Percentiles rank a stretch among this genome's conserved stretches.
Conservation (phyloP, 2,797 vertebrate genomes). For the Spizella passerina region DNA sequence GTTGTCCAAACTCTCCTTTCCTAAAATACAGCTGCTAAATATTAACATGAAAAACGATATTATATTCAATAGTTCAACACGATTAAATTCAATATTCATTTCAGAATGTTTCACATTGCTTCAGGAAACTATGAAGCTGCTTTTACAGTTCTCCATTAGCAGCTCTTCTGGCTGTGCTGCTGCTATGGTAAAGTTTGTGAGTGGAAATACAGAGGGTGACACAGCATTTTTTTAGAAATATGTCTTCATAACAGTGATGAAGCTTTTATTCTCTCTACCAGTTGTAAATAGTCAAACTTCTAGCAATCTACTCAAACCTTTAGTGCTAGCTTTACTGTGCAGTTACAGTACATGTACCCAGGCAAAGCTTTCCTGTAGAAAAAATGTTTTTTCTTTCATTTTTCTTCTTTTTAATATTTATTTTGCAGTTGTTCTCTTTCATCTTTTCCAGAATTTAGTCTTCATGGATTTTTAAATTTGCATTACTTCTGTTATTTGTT, state of each 20-base stretch:
- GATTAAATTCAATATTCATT: not conserved
- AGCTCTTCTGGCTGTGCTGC: not conserved
- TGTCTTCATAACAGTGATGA: not conserved
- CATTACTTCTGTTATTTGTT: not conserved
- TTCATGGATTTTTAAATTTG: not conserved
- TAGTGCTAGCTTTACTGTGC: not conserved
- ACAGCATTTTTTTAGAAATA: not conserved
- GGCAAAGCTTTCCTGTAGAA: not conserved
- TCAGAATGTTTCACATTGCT: not conserved
- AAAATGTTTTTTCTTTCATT: not conserved
- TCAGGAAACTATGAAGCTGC: not conserved
- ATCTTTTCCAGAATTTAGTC: not conserved
- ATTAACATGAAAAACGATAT: not conserved
- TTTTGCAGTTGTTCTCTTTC: not conserved
- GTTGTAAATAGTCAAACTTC: not conserved
- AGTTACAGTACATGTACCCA: fast-evolving
- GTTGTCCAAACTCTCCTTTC: not conserved
- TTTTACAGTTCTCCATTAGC: not conserved
- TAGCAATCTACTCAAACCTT: not conserved
- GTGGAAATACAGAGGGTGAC: not conserved
- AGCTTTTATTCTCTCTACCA: not conserved
- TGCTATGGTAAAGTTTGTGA: not conserved
- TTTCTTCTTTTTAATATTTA: not conserved
- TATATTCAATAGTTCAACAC: not conserved
- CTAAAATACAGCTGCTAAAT: not conserved